Percentiles rank a stretch among this genome's conserved stretches.
Conservation (phyloP, 2,797 vertebrate genomes). For the Malurus leucopterus region DNA sequence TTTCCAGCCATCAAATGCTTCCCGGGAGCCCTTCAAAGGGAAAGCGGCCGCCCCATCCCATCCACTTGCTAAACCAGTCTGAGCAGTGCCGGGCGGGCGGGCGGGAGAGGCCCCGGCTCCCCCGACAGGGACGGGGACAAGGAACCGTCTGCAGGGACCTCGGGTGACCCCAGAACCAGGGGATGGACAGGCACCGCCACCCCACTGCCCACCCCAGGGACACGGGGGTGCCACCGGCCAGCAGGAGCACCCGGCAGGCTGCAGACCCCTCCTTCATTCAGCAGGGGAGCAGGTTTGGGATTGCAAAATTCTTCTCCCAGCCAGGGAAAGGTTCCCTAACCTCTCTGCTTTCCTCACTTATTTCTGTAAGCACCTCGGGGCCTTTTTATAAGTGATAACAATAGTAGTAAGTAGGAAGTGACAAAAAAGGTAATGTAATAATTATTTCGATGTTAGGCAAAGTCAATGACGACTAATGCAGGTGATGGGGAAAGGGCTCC, state of each 20-base stretch:
- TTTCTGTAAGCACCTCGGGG: background rate
- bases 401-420: background rate
- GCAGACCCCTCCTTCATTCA: background rate
- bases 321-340: background rate
- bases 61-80: conserved; percentile 56
- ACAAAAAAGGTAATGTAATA: background rate
- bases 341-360: background rate
- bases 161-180: background rate
- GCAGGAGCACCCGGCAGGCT: rapidly evolving
- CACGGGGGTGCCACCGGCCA: background rate
- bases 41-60: background rate
- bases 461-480: background rate
- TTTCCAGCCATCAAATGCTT: conserved; percentile 33
- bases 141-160: background rate
- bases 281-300: rapidly evolving
- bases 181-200: rapidly evolving
- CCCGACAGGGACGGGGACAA: background rate
- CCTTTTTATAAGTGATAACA: background rate
- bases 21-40: conserved; percentile 50
- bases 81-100: background rate
- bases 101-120: background rate
- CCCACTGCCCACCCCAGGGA: background rate
- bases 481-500: background rate
- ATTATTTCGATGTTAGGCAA: background rate
- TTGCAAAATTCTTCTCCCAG: background rate